phyloP scores from a whole-genome alignment of 2,888 invertebrate species.

The Torymus texanus region DNA sequence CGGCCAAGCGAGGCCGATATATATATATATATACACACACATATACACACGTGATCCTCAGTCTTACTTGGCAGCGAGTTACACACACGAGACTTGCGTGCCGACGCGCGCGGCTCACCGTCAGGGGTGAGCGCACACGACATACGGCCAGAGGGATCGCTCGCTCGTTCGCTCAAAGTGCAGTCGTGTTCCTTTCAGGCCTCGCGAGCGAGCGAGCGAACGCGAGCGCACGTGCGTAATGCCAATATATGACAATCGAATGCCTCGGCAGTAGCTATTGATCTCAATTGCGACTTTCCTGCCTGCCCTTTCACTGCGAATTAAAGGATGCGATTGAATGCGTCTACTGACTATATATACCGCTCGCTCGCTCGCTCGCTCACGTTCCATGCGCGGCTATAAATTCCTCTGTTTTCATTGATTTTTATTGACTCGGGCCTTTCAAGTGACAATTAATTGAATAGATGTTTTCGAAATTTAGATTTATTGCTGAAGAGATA shows the following conservation, averaged over 20 bases:
- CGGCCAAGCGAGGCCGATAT: slow-evolving; percentile 40
- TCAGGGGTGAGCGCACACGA: slow-evolving; percentile 71
- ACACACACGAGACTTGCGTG: slow-evolving; percentile 31
- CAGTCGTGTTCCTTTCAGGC: no score
- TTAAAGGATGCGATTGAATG: slow-evolving; percentile 26
- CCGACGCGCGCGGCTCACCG: slow-evolving; percentile 60
- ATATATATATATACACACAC: background rate
- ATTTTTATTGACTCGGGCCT: slow-evolving; percentile 17
- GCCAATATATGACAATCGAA: slow-evolving; percentile 32
- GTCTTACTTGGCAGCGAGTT: slow-evolving; percentile 46
- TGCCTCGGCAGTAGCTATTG: slow-evolving; percentile 28
- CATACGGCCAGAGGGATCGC: slow-evolving; percentile 61
- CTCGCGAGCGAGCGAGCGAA: slow-evolving; percentile 45
- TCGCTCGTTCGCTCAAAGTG: no score
- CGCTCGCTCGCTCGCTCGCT: background rate
- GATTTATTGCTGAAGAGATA: background rate
- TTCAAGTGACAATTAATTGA: background rate
- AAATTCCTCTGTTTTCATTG: slow-evolving; percentile 12
- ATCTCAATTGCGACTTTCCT: slow-evolving; percentile 49
- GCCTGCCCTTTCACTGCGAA: slow-evolving; percentile 35
- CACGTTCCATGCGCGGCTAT: no score
- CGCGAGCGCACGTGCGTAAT: slow-evolving; percentile 19
- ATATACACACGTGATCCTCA: slow-evolving; percentile 27
- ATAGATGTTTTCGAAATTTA: slow-evolving; percentile 3
- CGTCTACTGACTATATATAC: background rate